Evolutionary conservation across 2,113 vertebrate species (phyloP).

Genomic region (Morone saxatilis): DNA sequence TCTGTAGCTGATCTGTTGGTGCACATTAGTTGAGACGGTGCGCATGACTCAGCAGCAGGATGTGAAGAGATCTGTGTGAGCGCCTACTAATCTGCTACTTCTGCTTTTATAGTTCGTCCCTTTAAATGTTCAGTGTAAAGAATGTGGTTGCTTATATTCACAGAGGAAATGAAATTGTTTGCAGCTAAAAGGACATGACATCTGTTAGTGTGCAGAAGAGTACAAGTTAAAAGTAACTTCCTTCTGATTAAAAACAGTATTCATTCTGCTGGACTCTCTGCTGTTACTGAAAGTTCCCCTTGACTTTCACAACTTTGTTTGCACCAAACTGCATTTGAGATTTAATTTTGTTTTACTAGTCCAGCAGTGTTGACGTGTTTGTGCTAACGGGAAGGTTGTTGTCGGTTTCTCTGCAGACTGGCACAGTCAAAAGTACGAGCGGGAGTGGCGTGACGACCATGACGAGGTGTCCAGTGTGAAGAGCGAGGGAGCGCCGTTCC

Average conservation of each 20-base stretch:
- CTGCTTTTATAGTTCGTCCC: conserved; percentile 31
- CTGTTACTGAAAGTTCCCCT: background rate
- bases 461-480: conserved; percentile 98
- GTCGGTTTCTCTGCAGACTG: conserved; percentile 83
- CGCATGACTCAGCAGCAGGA: conserved; percentile 55
- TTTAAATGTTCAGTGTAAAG: background rate
- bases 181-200: background rate
- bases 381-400: background rate
- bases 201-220: background rate
- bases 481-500: conserved; percentile 94
- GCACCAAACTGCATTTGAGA: background rate
- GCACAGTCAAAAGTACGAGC: conserved; percentile 94
- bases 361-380: background rate
- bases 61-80: conserved; percentile 18
- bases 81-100: conserved; percentile 19
- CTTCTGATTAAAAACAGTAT: background rate
- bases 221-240: background rate
- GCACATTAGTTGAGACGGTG: background rate
- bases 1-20: background rate
- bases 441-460: conserved; percentile 93
- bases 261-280: background rate
- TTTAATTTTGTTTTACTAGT: background rate
- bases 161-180: background rate
- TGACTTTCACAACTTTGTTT: background rate
- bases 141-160: background rate